Conservation (phyloP, 2,888 invertebrate species). For the Parnassius glacialis region DNA sequence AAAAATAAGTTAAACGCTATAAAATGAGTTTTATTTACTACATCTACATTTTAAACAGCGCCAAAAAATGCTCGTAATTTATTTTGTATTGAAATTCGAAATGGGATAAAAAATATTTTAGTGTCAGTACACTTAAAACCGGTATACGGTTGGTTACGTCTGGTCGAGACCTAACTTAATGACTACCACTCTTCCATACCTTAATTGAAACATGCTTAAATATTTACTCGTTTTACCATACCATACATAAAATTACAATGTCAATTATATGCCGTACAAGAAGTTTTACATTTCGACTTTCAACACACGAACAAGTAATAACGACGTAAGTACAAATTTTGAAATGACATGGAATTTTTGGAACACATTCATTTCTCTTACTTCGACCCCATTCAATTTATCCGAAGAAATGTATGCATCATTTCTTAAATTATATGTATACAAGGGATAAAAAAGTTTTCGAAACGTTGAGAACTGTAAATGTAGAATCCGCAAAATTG, state of each 20-base stretch:
- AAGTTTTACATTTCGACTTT: slow-evolving; percentile 8
- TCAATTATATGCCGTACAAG: slow-evolving; percentile 5
- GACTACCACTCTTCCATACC: slow-evolving; percentile 8
- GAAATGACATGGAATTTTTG: too few relatives aligned
- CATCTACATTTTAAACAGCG: too few relatives aligned
- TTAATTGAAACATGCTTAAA: slow-evolving; percentile 22
- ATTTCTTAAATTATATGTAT: too few relatives aligned
- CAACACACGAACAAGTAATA: neutral
- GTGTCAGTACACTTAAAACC: slow-evolving; percentile 11
- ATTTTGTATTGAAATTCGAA: slow-evolving; percentile 16
- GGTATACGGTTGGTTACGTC: slow-evolving; percentile 9
- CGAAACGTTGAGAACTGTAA: too few relatives aligned
- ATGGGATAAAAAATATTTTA: slow-evolving; percentile 18
- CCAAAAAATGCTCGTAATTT: too few relatives aligned
- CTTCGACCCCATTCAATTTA: too few relatives aligned
- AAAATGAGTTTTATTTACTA: too few relatives aligned
- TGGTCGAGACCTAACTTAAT: slow-evolving; percentile 14
- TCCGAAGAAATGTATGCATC: too few relatives aligned
- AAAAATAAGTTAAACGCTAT: too few relatives aligned
- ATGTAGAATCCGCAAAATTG: too few relatives aligned
- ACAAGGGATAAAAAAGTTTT: too few relatives aligned
- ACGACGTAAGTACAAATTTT: neutral
- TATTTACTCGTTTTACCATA: slow-evolving; percentile 20
- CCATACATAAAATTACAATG: slow-evolving; percentile 4
- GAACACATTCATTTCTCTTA: too few relatives aligned